Evolutionary conservation across 2,888 invertebrate species (phyloP).

Genomic region (Campoplex nolae): DNA sequence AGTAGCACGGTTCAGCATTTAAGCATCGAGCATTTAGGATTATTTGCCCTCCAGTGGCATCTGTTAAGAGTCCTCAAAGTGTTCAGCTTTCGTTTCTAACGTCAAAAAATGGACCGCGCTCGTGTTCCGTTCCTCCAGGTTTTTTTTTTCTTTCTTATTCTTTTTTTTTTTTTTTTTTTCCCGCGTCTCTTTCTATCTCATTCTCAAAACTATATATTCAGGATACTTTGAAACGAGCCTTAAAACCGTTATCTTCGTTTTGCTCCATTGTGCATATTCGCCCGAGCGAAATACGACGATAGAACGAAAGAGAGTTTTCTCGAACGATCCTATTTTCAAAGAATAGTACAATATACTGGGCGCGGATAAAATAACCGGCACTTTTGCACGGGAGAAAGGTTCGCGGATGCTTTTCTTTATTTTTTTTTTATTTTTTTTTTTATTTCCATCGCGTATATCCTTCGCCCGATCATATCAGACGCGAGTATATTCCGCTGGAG

Average conservation of each 20-base stretch:
- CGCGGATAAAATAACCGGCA: constrained; percentile 40
- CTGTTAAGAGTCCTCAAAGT: background rate
- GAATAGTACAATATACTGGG: constrained; percentile 25
- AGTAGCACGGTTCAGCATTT: background rate
- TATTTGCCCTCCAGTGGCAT: constrained; percentile 25
- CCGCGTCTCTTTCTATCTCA: background rate
- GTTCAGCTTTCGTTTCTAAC: background rate
- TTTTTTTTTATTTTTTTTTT: background rate
- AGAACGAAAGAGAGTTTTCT: constrained; percentile 39
- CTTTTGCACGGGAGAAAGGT: constrained; percentile 53
- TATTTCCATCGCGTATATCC: background rate
- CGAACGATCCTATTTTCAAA: constrained; percentile 36
- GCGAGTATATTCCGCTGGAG: background rate
- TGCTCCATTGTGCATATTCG: constrained; percentile 42
- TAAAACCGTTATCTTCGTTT: constrained; percentile 27
- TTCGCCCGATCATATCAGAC: background rate
- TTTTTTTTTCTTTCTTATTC: background rate
- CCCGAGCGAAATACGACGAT: constrained; percentile 11
- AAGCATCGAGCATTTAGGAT: background rate
- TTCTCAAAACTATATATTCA: constrained; percentile 13
- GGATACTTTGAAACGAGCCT: background rate
- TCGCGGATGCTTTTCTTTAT: constrained; percentile 17
- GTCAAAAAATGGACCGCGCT: constrained; percentile 6
- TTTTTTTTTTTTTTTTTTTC: too few relatives aligned
- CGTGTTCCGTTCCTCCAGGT: background rate